Percentiles rank a stretch among this genome's conserved stretches.
phyloP scores from a whole-genome alignment of 1,140 invertebrate genomes.

The Calephelis nemesis region DNA sequence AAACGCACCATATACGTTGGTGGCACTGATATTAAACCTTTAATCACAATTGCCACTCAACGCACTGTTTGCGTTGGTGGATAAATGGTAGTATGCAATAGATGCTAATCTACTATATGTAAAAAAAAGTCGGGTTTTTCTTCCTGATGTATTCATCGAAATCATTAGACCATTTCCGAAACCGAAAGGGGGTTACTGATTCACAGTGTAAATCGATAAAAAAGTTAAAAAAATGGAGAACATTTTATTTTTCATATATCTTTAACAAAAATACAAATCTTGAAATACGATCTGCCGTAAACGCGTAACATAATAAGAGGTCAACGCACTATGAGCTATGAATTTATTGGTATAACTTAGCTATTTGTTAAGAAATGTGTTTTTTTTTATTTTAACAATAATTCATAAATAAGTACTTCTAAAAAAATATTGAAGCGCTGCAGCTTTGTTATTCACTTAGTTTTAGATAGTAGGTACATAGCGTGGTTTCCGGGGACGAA shows the following conservation, averaged over 20 bases:
- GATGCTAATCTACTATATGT: neutral
- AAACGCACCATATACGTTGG: slow-evolving; percentile 28
- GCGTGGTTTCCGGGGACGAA: slow-evolving; percentile 10
- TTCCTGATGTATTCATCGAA: neutral
- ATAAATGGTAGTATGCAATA: slow-evolving; percentile 27
- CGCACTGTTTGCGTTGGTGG: slow-evolving; percentile 24
- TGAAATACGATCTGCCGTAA: slow-evolving; percentile 11
- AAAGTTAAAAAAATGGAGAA: no score
- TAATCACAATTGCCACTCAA: slow-evolving; percentile 24
- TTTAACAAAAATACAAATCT: slow-evolving; percentile 10
- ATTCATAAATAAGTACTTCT: slow-evolving; percentile 6
- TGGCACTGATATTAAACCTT: slow-evolving; percentile 24
- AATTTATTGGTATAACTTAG: slow-evolving; percentile 8
- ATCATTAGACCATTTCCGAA: slow-evolving; percentile 13
- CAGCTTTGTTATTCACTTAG: slow-evolving; percentile 11
- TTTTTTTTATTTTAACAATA: slow-evolving; percentile 14
- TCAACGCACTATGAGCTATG: slow-evolving; percentile 13
- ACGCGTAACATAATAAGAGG: slow-evolving; percentile 4
- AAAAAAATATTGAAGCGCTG: slow-evolving; percentile 14
- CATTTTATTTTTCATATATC: neutral
- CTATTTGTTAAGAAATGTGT: slow-evolving; percentile 15
- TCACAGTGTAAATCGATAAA: slow-evolving; percentile 4
- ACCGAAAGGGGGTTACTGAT: slow-evolving; percentile 8
- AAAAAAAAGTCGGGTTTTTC: no score
- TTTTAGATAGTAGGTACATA: slow-evolving; percentile 12